Conservation (phyloP, 2,113 vertebrate species). For the Trichechus manatus region DNA sequence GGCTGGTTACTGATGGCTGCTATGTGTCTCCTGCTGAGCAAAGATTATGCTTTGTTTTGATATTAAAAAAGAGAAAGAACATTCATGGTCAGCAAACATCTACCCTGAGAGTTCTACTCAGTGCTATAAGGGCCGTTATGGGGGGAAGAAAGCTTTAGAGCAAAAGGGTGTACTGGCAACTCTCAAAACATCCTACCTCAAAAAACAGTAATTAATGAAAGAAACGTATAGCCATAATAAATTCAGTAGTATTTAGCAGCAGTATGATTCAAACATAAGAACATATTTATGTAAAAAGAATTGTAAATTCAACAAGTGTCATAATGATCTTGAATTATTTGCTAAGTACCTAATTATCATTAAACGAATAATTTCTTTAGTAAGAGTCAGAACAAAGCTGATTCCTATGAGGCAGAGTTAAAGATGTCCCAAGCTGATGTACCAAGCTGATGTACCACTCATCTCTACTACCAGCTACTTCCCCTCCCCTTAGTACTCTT, state of each 20-base stretch:
- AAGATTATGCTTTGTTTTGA: background rate
- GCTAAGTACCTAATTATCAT: background rate
- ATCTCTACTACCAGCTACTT: background rate
- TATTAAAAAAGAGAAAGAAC: background rate
- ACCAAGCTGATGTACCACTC: background rate
- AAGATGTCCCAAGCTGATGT: background rate
- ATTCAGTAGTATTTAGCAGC: background rate
- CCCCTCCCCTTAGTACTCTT: background rate
- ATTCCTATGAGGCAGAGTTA: no score
- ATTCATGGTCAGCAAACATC: background rate
- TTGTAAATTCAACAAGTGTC: background rate
- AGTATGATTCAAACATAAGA: conserved; percentile 7
- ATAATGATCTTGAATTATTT: background rate
- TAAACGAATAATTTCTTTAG: background rate
- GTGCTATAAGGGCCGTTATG: background rate
- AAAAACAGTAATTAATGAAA: background rate
- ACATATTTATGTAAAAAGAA: conserved; percentile 5
- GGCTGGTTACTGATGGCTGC: background rate
- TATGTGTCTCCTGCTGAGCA: background rate
- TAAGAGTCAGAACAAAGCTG: background rate
- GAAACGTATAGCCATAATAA: background rate
- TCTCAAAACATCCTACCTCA: background rate
- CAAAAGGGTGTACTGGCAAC: background rate
- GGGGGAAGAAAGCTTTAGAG: background rate
- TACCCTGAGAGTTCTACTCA: background rate